phyloP scores from a whole-genome alignment of 2,888 invertebrate genomes.

The Cryptocheilus praepositus region DNA sequence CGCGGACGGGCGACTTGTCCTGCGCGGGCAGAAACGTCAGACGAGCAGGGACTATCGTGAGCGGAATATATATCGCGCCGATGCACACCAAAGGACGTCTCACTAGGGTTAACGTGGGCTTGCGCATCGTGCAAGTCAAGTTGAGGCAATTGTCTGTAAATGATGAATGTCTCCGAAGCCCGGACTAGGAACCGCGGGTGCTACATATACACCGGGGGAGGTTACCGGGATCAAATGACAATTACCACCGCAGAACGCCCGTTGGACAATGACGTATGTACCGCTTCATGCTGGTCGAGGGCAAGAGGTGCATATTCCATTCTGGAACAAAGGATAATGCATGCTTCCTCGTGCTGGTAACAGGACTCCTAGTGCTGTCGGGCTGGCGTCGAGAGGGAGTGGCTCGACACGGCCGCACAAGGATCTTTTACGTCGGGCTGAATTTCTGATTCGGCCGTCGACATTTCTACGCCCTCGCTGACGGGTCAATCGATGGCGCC shows the following conservation, averaged over 20 bases:
- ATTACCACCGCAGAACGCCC: conserved; percentile 66
- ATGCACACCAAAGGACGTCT: conserved; percentile 50
- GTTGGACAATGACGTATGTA: conserved; percentile 69
- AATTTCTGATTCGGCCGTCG: neutral
- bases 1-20: conserved; percentile 24
- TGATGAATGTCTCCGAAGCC: conserved; percentile 64
- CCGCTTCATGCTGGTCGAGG: conserved; percentile 51
- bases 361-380: conserved; percentile 26
- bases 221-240: conserved; percentile 69
- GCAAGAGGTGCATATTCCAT: conserved; percentile 55
- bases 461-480: too few relatives aligned
- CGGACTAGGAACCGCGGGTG: conserved; percentile 45
- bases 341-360: conserved; percentile 39
- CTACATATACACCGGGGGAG: conserved; percentile 39
- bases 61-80: conserved; percentile 51
- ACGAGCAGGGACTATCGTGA: conserved; percentile 35
- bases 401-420: neutral
- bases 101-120: conserved; percentile 49
- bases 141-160: conserved; percentile 70
- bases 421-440: neutral
- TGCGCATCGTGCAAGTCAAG: conserved; percentile 57
- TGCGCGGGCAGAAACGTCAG: conserved; percentile 25
- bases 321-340: conserved; percentile 60
- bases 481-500: too few relatives aligned
- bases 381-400: conserved; percentile 3